Percentiles rank a stretch among this genome's conserved stretches.
phyloP scores from a whole-genome alignment of 1,140 invertebrate genomes.

The Heliothis subflexa region DNA sequence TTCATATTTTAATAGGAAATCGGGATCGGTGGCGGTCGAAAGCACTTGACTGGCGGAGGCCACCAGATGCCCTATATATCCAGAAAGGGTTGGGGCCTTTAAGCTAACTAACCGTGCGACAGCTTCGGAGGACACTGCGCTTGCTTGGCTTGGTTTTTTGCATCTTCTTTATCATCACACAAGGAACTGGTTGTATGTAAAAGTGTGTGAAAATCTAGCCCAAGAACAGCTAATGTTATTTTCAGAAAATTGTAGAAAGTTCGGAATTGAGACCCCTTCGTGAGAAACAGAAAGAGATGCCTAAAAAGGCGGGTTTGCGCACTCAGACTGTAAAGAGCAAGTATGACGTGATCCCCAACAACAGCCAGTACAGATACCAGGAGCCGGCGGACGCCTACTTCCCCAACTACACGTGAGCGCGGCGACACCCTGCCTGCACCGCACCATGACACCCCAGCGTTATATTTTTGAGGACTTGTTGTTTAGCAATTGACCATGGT shows the following conservation, averaged over 20 bases:
- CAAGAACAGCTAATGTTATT: slow-evolving; percentile 59
- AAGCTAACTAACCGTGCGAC: neutral
- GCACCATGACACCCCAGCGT: too few relatives aligned
- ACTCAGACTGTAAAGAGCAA: slow-evolving; percentile 53
- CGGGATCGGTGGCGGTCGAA: slow-evolving; percentile 8
- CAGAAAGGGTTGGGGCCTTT: slow-evolving; percentile 23
- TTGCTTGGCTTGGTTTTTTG: slow-evolving; percentile 13
- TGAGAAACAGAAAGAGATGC: slow-evolving; percentile 2
- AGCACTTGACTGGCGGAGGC: neutral
- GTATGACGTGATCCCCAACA: slow-evolving; percentile 55
- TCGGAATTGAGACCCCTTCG: slow-evolving; percentile 50
- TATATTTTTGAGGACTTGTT: neutral
- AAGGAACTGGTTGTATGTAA: neutral
- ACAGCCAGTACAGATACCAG: slow-evolving; percentile 64
- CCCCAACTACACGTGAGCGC: slow-evolving; percentile 63
- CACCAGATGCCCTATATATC: slow-evolving; percentile 18
- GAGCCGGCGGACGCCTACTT: slow-evolving; percentile 66
- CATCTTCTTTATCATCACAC: neutral
- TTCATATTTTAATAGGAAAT: slow-evolving; percentile 19
- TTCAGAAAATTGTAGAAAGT: slow-evolving; percentile 66
- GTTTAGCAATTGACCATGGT: neutral
- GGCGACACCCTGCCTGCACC: too few relatives aligned
- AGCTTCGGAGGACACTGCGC: slow-evolving; percentile 4
- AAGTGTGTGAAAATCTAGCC: slow-evolving; percentile 8
- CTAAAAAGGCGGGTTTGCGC: slow-evolving; percentile 51